Base-by-base conservation (phyloP, 2,888 invertebrate genomes). In the Drosophila vallismaia region DNA sequence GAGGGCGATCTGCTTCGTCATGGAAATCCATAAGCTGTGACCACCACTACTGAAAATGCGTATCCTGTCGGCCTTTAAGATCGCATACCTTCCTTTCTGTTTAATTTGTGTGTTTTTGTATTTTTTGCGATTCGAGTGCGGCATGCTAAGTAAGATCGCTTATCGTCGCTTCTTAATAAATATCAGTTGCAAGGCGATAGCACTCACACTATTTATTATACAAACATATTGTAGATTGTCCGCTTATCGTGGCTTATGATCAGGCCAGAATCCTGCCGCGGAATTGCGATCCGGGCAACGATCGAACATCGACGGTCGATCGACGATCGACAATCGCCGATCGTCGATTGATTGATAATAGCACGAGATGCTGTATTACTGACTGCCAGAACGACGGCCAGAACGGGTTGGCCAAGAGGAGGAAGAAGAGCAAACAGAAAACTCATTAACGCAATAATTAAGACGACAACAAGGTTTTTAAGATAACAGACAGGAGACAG, bases 401-500 rank as follows among this genome's bases (percentile, higher is more conserved):
- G 88, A 82, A 87, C 82, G 88, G 80, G 82, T 82, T 82, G 58
- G 73, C 68, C 72, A 64, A 57, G 40, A 62, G 31, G 14, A 3
- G 52, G 3, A 60, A 46, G 51, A 55, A 77, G 84, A 75, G 82
- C 77, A 85, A 89, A 88, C 83, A 78, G 86, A 89, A 89, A 88
- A 89, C 88, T 88, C 90, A 88, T 88, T 88, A 88, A 88, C 90
- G 88, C 90, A 89, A 89, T 89, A 88, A 88, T 88, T 88, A 88
- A 88, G 88, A 89, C 89, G 88, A 88, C 88, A 88, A 88, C 88
- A 89, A 90, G 89, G 89, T 86, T 88, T 86, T 86, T 81, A 86
- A 88, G 89, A 88, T 89, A 89, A 88, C 74, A 74, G 67, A 66
- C 66, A 71, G 62, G 54, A 58, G 52, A 52, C 69, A 68, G 49